These are phyloP conservation scores for Drosophila tripunctata DNA, from an alignment of 2,888 invertebrate species.

Conservation along the genomic window DNA sequence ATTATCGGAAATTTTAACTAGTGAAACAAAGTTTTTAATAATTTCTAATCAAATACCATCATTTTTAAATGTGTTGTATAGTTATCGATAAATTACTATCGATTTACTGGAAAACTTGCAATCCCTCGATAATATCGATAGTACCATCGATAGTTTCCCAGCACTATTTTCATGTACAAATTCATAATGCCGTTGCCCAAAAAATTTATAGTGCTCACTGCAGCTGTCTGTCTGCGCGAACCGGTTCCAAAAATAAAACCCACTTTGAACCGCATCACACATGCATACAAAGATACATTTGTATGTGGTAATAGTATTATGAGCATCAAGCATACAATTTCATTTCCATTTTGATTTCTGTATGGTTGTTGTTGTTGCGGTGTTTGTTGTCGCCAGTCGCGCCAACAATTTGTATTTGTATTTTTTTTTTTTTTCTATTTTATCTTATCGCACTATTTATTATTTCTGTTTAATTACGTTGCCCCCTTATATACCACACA, in stretches of 20 bases:
- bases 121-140: too few relatives aligned
- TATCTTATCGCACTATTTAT: constrained; percentile 52
- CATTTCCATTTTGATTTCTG: constrained; percentile 36
- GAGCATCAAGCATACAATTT: constrained; percentile 5
- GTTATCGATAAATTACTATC: too few relatives aligned
- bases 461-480: constrained; percentile 48
- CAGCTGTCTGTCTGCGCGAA: constrained; percentile 66
- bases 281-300: constrained; percentile 5
- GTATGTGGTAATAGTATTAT: background rate
- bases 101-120: too few relatives aligned
- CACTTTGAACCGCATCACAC: constrained; percentile 15
- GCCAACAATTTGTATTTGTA: constrained; percentile 32
- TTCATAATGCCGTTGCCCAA: constrained; percentile 24
- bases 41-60: too few relatives aligned
- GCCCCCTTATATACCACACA: constrained; percentile 17
- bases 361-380: constrained; percentile 8
- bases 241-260: constrained; percentile 70
- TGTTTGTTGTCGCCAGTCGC: constrained; percentile 3
- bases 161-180: background rate
- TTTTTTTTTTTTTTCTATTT: constrained; percentile 11
- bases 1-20: too few relatives aligned
- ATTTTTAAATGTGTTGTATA: too few relatives aligned
- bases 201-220: constrained; percentile 44
- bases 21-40: too few relatives aligned
- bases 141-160: too few relatives aligned